phyloP scores from a whole-genome alignment of 2,797 vertebrate genomes.

The Meda fulgida region DNA sequence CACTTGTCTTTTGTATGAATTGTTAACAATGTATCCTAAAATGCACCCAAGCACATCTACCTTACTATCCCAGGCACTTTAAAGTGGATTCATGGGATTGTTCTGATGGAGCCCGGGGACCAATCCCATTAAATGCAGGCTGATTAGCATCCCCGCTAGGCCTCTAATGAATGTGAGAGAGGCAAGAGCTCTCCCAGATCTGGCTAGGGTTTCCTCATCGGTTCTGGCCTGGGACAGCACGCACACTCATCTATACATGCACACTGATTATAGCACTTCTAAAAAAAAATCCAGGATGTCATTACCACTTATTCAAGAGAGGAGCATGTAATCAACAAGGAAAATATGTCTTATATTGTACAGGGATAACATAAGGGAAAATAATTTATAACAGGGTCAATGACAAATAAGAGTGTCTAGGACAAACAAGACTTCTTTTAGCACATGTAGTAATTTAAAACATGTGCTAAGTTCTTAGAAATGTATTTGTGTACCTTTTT shows the following conservation, averaged over 20 bases:
- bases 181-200: background rate
- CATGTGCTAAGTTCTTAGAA: too few relatives aligned
- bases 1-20: background rate
- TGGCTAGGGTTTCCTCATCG: conserved; percentile 21
- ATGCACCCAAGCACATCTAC: background rate
- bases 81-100: conserved; percentile 28
- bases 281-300: background rate
- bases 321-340: background rate
- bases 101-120: conserved; percentile 48
- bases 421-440: background rate
- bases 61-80: background rate
- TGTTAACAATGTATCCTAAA: background rate
- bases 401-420: background rate
- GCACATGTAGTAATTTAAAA: background rate
- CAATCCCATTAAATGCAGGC: conserved; percentile 47
- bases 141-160: conserved; percentile 56
- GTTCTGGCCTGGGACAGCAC: background rate
- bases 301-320: conserved; percentile 3
- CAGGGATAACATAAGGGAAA: background rate
- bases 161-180: conserved; percentile 52
- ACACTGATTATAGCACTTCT: conserved; percentile 3
- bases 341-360: background rate
- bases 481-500: too few relatives aligned
- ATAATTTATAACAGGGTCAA: background rate
- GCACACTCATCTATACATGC: conserved; percentile 6